Conservation (phyloP, 2,888 invertebrate genomes). For the Rhimphoctona megacephalus region DNA sequence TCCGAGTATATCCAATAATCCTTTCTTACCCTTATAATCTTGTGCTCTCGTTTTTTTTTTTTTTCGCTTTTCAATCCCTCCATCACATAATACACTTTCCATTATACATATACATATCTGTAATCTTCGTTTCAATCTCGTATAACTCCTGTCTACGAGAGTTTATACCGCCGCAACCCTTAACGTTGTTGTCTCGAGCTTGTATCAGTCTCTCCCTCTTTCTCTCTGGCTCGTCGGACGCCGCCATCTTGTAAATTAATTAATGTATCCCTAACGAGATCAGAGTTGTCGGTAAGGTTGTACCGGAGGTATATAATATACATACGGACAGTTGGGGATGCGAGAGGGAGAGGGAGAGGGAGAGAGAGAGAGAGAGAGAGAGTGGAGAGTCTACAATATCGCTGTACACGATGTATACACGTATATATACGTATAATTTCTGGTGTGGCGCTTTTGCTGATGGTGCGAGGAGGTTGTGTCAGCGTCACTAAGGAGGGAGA, state of each 20-base stretch:
- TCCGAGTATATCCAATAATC: conserved; percentile 52
- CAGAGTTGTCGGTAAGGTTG: conserved; percentile 82
- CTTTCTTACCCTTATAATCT: conserved; percentile 47
- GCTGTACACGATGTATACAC: neutral
- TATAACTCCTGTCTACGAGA: conserved; percentile 36
- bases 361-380: conserved; percentile 53
- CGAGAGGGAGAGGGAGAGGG: conserved; percentile 57
- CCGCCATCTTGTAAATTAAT: conserved; percentile 83
- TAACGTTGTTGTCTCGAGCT: conserved; percentile 7
- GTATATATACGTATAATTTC: conserved; percentile 5
- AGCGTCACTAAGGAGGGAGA: conserved; percentile 54
- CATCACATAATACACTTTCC: conserved; percentile 40
- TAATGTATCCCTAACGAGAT: conserved; percentile 83
- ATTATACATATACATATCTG: neutral
- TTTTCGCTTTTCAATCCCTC: conserved; percentile 29
- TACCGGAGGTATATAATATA: conserved; percentile 10
- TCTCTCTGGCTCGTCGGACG: conserved; percentile 64
- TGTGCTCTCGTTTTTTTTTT: conserved; percentile 22
- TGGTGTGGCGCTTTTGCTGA: conserved; percentile 50
- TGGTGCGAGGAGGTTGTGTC: conserved; percentile 51
- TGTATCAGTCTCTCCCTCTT: conserved; percentile 1
- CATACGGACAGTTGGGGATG: neutral
- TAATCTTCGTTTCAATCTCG: conserved; percentile 49
- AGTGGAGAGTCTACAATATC: conserved; percentile 70
- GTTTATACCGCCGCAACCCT: conserved; percentile 19